These are phyloP conservation scores for Drosophila busckii DNA, from an alignment of 1,140 invertebrate genomes.

Conservation along the genomic window DNA sequence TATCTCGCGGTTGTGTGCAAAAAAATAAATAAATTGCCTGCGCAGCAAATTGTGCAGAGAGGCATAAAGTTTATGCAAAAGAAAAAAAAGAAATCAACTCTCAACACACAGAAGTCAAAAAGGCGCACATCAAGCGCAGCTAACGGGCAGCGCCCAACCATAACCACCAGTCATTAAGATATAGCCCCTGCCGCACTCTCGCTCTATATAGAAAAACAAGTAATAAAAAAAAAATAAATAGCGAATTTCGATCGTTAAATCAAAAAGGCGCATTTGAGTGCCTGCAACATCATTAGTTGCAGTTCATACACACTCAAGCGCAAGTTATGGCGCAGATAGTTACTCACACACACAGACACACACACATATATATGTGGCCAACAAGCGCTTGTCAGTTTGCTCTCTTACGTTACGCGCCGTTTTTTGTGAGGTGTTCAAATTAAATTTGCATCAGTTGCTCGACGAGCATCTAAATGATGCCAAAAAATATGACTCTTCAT, in stretches of 20 bases:
- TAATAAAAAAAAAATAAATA: constrained; percentile 24
- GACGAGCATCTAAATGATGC: constrained; percentile 72
- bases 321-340: constrained; percentile 57
- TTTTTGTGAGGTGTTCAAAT: constrained; percentile 72
- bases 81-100: constrained; percentile 10
- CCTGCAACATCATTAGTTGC: constrained; percentile 76
- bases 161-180: constrained; percentile 64
- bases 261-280: constrained; percentile 72
- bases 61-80: constrained; percentile 43
- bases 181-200: constrained; percentile 9
- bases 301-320: constrained; percentile 69
- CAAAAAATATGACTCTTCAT: constrained; percentile 51
- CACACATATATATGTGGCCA: too few species aligned
- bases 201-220: constrained; percentile 3
- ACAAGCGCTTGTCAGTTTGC: constrained; percentile 1
- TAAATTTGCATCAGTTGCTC: constrained; percentile 75
- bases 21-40: constrained; percentile 33
- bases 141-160: constrained; percentile 32
- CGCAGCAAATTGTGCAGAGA: constrained; percentile 19
- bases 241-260: constrained; percentile 60
- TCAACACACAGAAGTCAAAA: constrained; percentile 21
- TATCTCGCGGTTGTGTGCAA: too few species aligned
- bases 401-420: constrained; percentile 20
- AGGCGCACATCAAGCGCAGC: constrained; percentile 59
- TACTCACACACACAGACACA: not conserved